Percentiles rank a stretch among this genome's conserved stretches.
Conservation (phyloP, 2,113 vertebrate species). For the Datnioides undecimradiatus region DNA sequence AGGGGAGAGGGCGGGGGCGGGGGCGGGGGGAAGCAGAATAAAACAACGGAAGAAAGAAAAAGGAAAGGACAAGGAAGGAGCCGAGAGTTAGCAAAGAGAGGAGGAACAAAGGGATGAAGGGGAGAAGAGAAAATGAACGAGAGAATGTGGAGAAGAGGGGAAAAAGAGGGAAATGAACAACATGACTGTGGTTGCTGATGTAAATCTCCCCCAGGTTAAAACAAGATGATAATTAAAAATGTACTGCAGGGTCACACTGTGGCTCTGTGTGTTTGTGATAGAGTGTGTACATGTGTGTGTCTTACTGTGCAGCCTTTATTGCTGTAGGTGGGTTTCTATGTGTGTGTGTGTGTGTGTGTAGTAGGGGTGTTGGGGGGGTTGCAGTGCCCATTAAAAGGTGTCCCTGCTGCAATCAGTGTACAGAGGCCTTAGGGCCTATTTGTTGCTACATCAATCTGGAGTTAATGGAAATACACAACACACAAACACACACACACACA, state of each 20-base stretch:
- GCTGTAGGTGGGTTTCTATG: slow-evolving; percentile 1
- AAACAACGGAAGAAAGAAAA: not conserved
- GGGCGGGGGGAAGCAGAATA: not conserved
- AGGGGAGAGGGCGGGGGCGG: not conserved
- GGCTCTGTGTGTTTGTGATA: not conserved
- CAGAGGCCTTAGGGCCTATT: slow-evolving; percentile 71
- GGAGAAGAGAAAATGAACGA: not conserved
- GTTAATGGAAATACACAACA: slow-evolving; percentile 67
- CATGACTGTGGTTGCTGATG: slow-evolving; percentile 50
- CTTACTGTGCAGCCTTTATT: slow-evolving; percentile 4
- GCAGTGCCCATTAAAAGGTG: slow-evolving; percentile 76
- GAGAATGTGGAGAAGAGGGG: not conserved
- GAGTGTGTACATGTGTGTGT: not conserved
- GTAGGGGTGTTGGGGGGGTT: not conserved
- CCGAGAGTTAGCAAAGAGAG: not conserved
- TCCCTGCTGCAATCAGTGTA: slow-evolving; percentile 75
- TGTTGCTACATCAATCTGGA: slow-evolving; percentile 74
- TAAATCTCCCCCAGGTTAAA: slow-evolving; percentile 74
- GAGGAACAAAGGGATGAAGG: not conserved
- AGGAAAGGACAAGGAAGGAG: not conserved
- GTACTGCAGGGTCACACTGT: slow-evolving; percentile 65
- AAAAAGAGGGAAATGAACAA: slow-evolving; percentile 31
- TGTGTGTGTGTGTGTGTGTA: not conserved
- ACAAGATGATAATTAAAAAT: slow-evolving; percentile 81
- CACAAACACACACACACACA: slow-evolving; percentile 24